Evolutionary conservation across 2,888 invertebrate species (phyloP).

Genomic region (Callyntrura guangdongensis): DNA sequence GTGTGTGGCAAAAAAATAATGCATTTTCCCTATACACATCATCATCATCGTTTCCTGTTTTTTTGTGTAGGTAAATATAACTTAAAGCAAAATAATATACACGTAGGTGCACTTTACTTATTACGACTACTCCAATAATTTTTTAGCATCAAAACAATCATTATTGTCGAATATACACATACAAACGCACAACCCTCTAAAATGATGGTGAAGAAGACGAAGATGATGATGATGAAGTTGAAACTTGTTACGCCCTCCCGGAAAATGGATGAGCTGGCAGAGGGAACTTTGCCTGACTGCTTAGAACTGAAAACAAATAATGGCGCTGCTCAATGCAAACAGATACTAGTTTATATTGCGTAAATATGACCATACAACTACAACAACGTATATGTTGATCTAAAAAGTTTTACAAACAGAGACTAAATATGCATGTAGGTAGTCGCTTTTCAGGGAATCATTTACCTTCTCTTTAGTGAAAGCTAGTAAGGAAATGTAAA

Average conservation of each 20-base stretch:
- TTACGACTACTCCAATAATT: too few species aligned
- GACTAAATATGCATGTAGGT: neutral
- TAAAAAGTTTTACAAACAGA: neutral
- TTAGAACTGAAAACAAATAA: slow-evolving; percentile 5
- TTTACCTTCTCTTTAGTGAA: neutral
- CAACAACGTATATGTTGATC: neutral
- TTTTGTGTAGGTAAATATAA: too few species aligned
- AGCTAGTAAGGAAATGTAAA: neutral
- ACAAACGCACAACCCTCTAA: neutral
- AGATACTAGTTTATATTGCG: neutral
- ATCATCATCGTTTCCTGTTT: too few species aligned
- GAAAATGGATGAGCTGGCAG: slow-evolving; percentile 50
- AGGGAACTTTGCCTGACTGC: slow-evolving; percentile 36
- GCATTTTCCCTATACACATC: too few species aligned
- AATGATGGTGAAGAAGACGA: neutral
- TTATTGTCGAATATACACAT: neutral
- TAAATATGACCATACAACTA: neutral
- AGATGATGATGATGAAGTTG: slow-evolving; percentile 31
- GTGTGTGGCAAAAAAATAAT: too few species aligned
- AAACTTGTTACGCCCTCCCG: slow-evolving; percentile 64
- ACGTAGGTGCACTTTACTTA: too few species aligned
- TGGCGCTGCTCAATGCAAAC: neutral
- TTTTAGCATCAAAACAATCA: too few species aligned
- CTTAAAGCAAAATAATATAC: too few species aligned
- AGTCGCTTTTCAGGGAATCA: too few species aligned